Evolutionary conservation across 2,113 vertebrate genomes (phyloP).

Genomic region (Furnarius figulus): DNA sequence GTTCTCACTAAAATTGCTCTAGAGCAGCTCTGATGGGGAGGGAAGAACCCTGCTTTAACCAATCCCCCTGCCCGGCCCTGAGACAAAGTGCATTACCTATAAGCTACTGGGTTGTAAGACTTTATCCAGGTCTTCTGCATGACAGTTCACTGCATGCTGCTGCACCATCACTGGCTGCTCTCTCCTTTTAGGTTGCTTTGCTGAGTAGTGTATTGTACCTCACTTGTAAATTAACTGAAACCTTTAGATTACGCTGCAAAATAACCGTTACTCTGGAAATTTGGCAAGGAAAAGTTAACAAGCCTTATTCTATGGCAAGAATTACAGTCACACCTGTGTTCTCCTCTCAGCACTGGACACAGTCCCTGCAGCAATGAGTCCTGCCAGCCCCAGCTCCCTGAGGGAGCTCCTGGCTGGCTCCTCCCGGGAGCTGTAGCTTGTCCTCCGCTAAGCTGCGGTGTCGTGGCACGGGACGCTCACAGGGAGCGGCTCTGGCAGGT

Average conservation of each 20-base stretch:
- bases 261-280: constrained; percentile 70
- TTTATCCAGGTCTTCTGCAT: constrained; percentile 74
- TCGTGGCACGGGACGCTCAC: constrained; percentile 16
- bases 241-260: constrained; percentile 71
- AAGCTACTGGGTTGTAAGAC: constrained; percentile 22
- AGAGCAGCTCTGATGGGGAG: constrained; percentile 57
- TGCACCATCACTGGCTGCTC: constrained; percentile 70
- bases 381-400: background rate
- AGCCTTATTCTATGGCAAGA: constrained; percentile 73
- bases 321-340: constrained; percentile 5
- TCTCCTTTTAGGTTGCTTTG: constrained; percentile 74
- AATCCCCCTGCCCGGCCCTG: background rate
- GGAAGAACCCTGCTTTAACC: constrained; percentile 25
- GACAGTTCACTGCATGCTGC: constrained; percentile 78
- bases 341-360: background rate
- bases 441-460: background rate
- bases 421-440: background rate
- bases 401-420: background rate
- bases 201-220: constrained; percentile 68
- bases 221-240: constrained; percentile 65
- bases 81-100: constrained; percentile 49
- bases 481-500: constrained; percentile 49
- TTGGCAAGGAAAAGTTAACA: constrained; percentile 64
- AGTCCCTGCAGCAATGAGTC: background rate
- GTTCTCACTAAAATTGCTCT: constrained; percentile 55